These are phyloP conservation scores for Idaea aversata DNA, from an alignment of 2,888 invertebrate genomes.

Conservation along the genomic window DNA sequence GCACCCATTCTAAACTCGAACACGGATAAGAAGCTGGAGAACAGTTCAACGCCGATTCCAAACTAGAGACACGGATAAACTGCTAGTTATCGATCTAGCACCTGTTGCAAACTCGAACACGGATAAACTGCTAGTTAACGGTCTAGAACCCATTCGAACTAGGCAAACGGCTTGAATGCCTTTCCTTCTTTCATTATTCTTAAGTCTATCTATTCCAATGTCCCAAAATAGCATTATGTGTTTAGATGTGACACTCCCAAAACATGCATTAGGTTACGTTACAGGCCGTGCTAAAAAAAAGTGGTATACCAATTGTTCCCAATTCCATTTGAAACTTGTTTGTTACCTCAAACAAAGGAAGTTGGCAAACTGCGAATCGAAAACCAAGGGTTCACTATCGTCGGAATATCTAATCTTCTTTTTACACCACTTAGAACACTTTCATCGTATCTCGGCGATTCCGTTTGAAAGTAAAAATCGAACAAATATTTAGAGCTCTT, in stretches of 20 bases:
- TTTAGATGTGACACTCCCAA: conserved; percentile 6
- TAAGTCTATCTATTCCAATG: conserved; percentile 22
- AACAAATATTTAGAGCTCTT: conserved; percentile 50
- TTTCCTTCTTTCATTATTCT: neutral
- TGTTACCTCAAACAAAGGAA: conserved; percentile 1
- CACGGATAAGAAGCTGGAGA: neutral
- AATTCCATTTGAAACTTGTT: conserved; percentile 6
- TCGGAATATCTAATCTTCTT: conserved; percentile 27
- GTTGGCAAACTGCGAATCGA: neutral
- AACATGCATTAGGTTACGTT: too few relatives aligned
- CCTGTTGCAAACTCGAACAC: conserved; percentile 28
- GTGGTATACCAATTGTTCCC: conserved; percentile 3
- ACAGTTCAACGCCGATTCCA: conserved; percentile 32
- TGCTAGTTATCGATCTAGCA: conserved; percentile 8
- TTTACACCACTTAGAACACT: conserved; percentile 36
- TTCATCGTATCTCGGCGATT: conserved; percentile 38
- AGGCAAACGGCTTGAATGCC: neutral
- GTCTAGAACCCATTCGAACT: conserved; percentile 3
- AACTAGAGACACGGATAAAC: conserved; percentile 21
- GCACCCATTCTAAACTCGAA: conserved; percentile 36
- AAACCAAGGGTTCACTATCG: conserved; percentile 21
- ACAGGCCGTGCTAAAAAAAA: conserved; percentile 15
- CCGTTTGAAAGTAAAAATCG: conserved; percentile 52
- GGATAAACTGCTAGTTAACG: conserved; percentile 3
- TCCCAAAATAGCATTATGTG: neutral